Base-by-base conservation (phyloP, 2,113 vertebrate genomes). In the Gorilla gorilla region DNA sequence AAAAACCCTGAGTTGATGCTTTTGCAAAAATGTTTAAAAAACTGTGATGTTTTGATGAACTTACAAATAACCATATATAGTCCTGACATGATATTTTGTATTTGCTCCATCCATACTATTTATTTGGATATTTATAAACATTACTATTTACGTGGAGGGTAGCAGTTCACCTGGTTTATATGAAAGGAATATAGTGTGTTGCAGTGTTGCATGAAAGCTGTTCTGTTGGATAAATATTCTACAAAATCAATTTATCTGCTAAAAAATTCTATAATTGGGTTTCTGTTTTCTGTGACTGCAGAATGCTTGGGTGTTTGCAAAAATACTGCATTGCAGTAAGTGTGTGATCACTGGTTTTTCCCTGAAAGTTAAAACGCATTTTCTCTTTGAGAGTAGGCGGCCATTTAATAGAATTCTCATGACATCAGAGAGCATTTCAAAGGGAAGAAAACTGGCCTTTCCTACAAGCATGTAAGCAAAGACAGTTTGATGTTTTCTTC, bases 301-400 rank as follows among this genome's bases (percentile, higher is more conserved):
- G 97, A 95, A 91, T 35, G 43, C 73, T 96, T 80, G 85, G 78
- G 75, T 89, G 86, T 97, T 96, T 43, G 13, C 86, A 89, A 97
- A 93, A 98, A 98, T 98, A 86, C 95, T 98, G 97, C 98, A 98
- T 97, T 98, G 95, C 96, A 98, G 94, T 95, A 97, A 98, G 72
- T 43, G 30, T 97, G 72, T 90, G 93, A 93, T 84, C 68, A 70
- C 89, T 96, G 97, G 35, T n/a, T 86, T 96, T 70, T 91, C 57
- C 87, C 95, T 81, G 70, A 90, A 94, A 70, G 97, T 98, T 97
- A 97, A 97, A 97, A 97, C 66, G 95, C 76, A 76, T 25, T 68
- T 96, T 94, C 78, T 48, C 81, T 90, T 84, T 94, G 84, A 93
- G 97, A 97, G 96, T 93, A 92, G 94, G 89, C 94, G 94, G 94